Percentiles rank a stretch among this genome's conserved stretches.
Conservation (phyloP, 2,888 invertebrate species). For the Operophtera brumata region DNA sequence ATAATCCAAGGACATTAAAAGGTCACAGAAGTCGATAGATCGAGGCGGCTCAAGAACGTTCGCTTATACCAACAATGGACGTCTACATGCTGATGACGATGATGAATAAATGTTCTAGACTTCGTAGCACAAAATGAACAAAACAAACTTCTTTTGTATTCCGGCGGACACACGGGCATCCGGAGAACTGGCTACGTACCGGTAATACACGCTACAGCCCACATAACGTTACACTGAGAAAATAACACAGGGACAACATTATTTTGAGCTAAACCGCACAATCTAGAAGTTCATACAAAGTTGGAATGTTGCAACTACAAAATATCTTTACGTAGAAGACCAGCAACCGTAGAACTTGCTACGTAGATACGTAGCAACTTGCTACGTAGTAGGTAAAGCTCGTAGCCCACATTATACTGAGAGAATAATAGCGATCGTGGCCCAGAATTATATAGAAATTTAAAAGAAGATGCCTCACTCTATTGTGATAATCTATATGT, state of each 20-base stretch:
- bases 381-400: neutral
- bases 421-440: too few species aligned
- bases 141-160: conserved; percentile 19
- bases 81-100: too few species aligned
- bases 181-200: conserved; percentile 6
- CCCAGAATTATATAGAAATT: too few species aligned
- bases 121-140: conserved; percentile 10
- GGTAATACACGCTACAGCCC: conserved; percentile 8
- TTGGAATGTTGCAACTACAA: neutral
- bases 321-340: neutral
- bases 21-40: too few species aligned
- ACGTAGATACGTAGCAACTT: conserved; percentile 1
- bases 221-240: conserved; percentile 5
- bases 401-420: neutral
- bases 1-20: too few species aligned
- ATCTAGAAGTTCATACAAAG: too few species aligned
- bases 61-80: too few species aligned
- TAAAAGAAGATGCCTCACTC: too few species aligned
- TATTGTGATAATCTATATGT: too few species aligned
- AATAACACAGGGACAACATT: neutral
- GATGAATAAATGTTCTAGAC: conserved; percentile 2
- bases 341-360: neutral
- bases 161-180: conserved; percentile 4
- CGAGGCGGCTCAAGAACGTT: too few species aligned
- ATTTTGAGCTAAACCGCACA: too few species aligned